A percentile compares a stretch with the other conserved stretches of the same genome.
Conservation (phyloP, 53 echinoderm and acorn worm genomes). For the Pentamera pediparva region DNA sequence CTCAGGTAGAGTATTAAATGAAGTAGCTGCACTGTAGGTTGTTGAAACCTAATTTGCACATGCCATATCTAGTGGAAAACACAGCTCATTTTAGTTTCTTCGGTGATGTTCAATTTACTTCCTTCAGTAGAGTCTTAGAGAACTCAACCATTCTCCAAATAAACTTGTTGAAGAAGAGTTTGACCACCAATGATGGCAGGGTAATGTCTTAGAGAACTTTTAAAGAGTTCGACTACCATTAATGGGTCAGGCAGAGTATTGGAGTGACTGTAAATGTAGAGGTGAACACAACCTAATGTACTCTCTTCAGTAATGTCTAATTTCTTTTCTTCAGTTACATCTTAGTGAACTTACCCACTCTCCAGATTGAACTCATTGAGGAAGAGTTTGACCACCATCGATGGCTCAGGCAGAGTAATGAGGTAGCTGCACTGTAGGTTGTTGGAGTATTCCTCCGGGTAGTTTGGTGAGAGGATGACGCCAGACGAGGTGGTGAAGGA, state of each 20-base stretch:
- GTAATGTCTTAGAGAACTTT: too few relatives aligned
- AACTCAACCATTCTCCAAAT: conserved; percentile 65
- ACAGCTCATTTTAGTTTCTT: too few relatives aligned
- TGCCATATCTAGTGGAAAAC: too few relatives aligned
- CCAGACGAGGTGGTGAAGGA: conserved; percentile 46
- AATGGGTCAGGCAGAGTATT: conserved; percentile 58
- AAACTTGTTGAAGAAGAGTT: conserved; percentile 46
- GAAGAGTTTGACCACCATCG: conserved; percentile 39
- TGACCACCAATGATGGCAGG: conserved; percentile 32
- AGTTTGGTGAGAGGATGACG: conserved; percentile 61
- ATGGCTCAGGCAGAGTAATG: conserved; percentile 57
- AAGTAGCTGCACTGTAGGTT: conserved; percentile 64
- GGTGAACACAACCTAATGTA: too few relatives aligned
- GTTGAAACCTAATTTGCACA: too few relatives aligned
- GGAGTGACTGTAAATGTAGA: conserved; percentile 56
- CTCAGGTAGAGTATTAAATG: conserved; percentile 65
- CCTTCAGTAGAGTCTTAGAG: too few relatives aligned
- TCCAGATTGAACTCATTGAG: conserved; percentile 57
- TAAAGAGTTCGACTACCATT: too few relatives aligned
- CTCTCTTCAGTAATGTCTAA: too few relatives aligned
- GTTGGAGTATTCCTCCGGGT: conserved; percentile 56
- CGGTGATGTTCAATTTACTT: too few relatives aligned
- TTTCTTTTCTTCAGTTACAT: too few relatives aligned
- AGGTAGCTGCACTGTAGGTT: conserved; percentile 64
- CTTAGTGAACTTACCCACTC: conserved; percentile 46